These are phyloP conservation scores for Mastigias papua DNA, from an alignment of 30 jellyfish, hydroid and myxozoan species.

Conservation along the genomic window DNA sequence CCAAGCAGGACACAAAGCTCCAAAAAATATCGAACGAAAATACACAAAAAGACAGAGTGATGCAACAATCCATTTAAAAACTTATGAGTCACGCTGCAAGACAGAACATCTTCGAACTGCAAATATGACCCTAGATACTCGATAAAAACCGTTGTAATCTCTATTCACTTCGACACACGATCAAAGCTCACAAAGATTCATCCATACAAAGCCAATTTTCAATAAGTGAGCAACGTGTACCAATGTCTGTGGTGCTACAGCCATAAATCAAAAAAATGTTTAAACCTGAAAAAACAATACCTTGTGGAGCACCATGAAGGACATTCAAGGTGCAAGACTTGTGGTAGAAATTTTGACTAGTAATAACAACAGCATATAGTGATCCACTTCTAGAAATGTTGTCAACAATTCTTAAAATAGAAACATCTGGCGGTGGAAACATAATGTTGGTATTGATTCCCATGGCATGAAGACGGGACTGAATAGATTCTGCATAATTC, in stretches of 20 bases:
- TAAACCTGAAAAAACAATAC: conserved; percentile 49
- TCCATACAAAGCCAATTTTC: no score
- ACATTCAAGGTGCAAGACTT: conserved; percentile 95
- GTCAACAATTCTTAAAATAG: conserved; percentile 84
- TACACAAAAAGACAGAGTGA: no score
- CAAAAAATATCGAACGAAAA: no score
- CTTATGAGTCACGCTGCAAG: no score
- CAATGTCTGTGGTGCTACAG: no score
- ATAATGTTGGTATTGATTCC: conserved; percentile 83
- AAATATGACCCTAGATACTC: no score
- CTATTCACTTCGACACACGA: no score
- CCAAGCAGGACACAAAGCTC: no score
- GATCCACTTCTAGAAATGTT: conserved; percentile 88
- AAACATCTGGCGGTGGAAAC: conserved; percentile 93
- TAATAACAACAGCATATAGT: conserved; percentile 86
- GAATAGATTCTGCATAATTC: conserved; percentile 90
- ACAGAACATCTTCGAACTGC: no score
- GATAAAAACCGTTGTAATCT: no score
- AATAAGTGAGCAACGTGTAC: background rate
- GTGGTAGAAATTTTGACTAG: conserved; percentile 85
- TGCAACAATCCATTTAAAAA: no score
- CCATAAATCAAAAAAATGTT: background rate
- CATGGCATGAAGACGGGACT: conserved; percentile 88
- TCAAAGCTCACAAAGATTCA: no score
- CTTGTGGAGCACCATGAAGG: conserved; percentile 98